Base-by-base conservation (phyloP, 2,113 vertebrate genomes). In the Eulacestoma nigropectus region DNA sequence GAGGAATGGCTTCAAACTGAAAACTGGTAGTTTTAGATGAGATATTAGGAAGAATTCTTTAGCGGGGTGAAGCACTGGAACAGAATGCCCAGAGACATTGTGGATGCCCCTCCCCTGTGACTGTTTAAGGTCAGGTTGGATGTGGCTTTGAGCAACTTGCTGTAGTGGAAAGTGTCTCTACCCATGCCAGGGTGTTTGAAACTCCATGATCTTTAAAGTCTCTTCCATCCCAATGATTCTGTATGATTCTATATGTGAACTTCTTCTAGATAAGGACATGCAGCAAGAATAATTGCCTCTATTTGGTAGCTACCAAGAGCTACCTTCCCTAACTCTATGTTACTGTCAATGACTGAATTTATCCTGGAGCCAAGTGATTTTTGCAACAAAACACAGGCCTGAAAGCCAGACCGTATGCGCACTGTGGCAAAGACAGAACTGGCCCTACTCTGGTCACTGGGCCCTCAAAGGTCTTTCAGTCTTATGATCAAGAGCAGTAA, bases 271-370 rank as follows among this genome's bases (percentile, higher is more conserved):
- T 72, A 50, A 63, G 17, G 27, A 39, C 8, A 27, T 18, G 32
- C 5, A 87, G 32, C 63, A 55, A 23, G 8, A 0, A 0, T 30
- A 57, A 37, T 18, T 68, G 9, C 6, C 4, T 3, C 7, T 42
- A 32, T 23, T 26, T 75, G 22, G 13, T 46, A n/a, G 22, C 8
- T 73, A 29, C 16, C 26, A 69, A n/a, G 39, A 53, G 11, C 17
- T 53, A 73, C 16, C 16, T 35, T 68, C 25, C 18, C 18, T 29
- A 39, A 10, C 3, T 5, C 19, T 49, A 2, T 33, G 5, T 65
- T 60, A 9, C 13, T 67, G 11, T 53, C 26, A 9, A 7, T 52
- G 21, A 4, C 9, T 68, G 35, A 49, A 62, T 67, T 81, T 87
- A 25, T 57, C 13, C 32, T 63, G 17, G 10, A 14, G 8, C 7